Conservation (phyloP, 2,888 invertebrate genomes). For the Heterodera filipjevi region DNA sequence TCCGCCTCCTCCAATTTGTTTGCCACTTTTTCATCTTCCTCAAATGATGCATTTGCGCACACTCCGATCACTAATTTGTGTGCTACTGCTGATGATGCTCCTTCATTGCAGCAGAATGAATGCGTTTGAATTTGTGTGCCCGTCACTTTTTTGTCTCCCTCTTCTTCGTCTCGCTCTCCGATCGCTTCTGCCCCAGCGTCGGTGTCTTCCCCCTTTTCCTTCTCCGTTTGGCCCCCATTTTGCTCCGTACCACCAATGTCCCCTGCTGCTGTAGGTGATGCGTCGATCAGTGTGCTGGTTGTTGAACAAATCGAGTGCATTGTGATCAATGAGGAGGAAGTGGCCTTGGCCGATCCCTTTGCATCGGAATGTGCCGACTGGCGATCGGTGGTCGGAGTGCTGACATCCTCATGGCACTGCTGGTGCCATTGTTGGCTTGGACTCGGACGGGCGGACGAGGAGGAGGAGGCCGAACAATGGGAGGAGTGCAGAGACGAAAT, state of each 20-base stretch:
- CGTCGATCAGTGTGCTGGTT: conserved; percentile 6
- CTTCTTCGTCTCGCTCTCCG: background rate
- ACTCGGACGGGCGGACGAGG: conserved; percentile 29
- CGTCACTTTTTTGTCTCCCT: background rate
- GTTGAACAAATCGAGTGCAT: conserved; percentile 5
- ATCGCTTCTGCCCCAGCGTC: background rate
- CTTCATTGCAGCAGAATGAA: conserved; percentile 12
- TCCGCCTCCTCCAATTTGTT: background rate
- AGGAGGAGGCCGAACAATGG: conserved; percentile 39
- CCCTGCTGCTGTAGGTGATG: conserved; percentile 14
- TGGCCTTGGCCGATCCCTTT: background rate
- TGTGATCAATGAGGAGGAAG: background rate
- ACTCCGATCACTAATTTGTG: conserved; percentile 17
- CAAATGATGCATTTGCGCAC: background rate
- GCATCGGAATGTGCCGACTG: background rate
- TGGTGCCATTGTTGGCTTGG: background rate
- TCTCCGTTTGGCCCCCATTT: conserved; percentile 2
- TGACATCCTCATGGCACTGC: conserved; percentile 11
- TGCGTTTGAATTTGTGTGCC: background rate
- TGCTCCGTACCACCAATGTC: conserved; percentile 31
- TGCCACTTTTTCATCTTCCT: background rate
- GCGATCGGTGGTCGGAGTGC: background rate
- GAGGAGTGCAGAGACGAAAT: conserved; percentile 44
- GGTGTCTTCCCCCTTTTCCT: conserved; percentile 12
- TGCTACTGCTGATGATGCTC: background rate